Percentiles rank a stretch among this genome's conserved stretches.
Conservation (phyloP, 1,140 invertebrate genomes). For the Cyclargus thomasi region DNA sequence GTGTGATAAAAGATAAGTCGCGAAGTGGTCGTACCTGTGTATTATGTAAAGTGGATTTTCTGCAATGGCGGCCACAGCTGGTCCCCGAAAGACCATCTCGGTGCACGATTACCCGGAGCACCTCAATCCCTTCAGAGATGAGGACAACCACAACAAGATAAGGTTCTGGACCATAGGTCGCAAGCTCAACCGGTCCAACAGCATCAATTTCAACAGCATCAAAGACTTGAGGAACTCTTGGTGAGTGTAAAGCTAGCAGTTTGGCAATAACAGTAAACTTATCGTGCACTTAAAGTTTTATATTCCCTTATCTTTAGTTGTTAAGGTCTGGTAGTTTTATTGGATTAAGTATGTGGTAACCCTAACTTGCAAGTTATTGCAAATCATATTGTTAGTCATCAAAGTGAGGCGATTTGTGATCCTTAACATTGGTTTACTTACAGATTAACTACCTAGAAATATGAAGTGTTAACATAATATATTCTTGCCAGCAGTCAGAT, state of each 20-base stretch:
- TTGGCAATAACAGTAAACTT: not conserved
- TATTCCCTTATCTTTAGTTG: not conserved
- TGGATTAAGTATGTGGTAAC: not conserved
- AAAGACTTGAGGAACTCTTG: conserved; percentile 76
- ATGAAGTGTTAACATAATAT: too few species aligned
- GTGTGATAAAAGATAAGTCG: conserved; percentile 65
- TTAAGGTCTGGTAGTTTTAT: conserved; percentile 1
- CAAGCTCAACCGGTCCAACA: conserved; percentile 68
- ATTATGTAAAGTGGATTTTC: conserved; percentile 62
- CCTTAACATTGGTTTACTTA: not conserved
- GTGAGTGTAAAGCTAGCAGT: conserved; percentile 33
- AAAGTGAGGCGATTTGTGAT: not conserved
- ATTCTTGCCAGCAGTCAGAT: too few species aligned
- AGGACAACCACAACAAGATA: conserved; percentile 77
- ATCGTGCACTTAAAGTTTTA: not conserved
- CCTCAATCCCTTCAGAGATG: conserved; percentile 82
- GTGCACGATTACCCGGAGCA: conserved; percentile 84
- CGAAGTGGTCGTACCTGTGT: conserved; percentile 53
- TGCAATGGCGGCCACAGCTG: conserved; percentile 51
- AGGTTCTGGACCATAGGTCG: conserved; percentile 74
- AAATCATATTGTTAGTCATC: not conserved
- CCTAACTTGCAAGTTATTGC: not conserved
- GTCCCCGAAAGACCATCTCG: conserved; percentile 59
- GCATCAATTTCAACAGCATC: conserved; percentile 75
- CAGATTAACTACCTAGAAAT: too few species aligned